phyloP scores from a whole-genome alignment of 2,113 vertebrate genomes.

The Ancistrus triradiatus region DNA sequence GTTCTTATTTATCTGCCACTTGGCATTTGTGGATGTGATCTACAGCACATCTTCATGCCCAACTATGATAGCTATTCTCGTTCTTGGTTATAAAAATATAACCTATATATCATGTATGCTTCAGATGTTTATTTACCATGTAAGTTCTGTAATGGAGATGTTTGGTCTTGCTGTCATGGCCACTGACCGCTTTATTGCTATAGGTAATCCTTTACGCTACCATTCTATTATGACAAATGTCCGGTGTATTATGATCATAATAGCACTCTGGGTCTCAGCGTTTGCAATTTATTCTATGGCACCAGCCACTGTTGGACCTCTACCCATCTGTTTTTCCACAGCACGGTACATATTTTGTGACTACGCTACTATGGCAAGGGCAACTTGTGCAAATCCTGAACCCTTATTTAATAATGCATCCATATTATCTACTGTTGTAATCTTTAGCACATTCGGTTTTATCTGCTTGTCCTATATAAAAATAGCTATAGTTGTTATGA shows the following conservation, averaged over 20 bases:
- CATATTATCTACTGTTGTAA: constrained; percentile 4
- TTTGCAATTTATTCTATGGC: constrained; percentile 4
- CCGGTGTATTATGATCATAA: not conserved
- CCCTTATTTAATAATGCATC: constrained; percentile 32
- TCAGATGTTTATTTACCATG: constrained; percentile 37
- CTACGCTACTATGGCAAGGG: constrained; percentile 18
- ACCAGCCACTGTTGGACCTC: constrained; percentile 17
- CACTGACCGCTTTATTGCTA: constrained; percentile 46
- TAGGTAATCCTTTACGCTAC: constrained; percentile 43
- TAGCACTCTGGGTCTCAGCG: constrained; percentile 22
- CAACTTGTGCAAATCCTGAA: constrained; percentile 35
- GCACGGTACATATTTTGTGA: constrained; percentile 43
- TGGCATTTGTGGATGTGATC: constrained; percentile 43
- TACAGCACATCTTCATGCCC: constrained; percentile 29
- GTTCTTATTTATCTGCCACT: constrained; percentile 49
- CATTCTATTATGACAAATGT: constrained; percentile 40
- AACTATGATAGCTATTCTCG: constrained; percentile 37
- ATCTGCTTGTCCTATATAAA: constrained; percentile 40
- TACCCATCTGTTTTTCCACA: constrained; percentile 26
- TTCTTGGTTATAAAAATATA: constrained; percentile 36
- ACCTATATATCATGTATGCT: constrained; percentile 30
- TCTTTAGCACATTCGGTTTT: constrained; percentile 34
- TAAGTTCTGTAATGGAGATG: constrained; percentile 30
- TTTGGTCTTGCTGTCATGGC: constrained; percentile 47
- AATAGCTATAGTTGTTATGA: constrained; percentile 14